Evolutionary conservation across 2,888 invertebrate genomes (phyloP).

Genomic region (Philhelius pedissequus): DNA sequence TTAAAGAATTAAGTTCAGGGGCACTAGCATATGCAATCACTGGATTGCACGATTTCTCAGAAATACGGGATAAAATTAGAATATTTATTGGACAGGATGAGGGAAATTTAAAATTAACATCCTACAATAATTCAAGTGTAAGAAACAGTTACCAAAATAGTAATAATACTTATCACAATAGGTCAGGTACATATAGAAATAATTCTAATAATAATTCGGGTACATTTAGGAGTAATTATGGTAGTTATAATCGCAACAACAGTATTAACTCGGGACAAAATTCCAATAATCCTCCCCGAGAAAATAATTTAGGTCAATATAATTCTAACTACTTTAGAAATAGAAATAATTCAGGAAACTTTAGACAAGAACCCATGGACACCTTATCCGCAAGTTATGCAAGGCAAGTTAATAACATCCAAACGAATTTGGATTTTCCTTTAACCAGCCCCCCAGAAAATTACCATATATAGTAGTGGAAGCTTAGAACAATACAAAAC

Average conservation of each 20-base stretch:
- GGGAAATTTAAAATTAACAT: not conserved
- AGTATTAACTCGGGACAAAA: too few species aligned
- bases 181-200: too few species aligned
- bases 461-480: not conserved
- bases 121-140: not conserved
- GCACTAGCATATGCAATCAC: not conserved
- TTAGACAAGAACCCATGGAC: not conserved
- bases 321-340: too few species aligned
- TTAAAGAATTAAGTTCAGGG: not conserved
- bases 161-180: too few species aligned
- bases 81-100: not conserved
- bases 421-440: not conserved
- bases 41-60: not conserved
- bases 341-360: too few species aligned
- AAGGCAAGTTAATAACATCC: not conserved
- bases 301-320: too few species aligned
- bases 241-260: too few species aligned
- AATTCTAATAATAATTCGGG: too few species aligned
- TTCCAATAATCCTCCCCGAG: too few species aligned
- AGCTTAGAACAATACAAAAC: not conserved
- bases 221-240: too few species aligned
- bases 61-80: not conserved
- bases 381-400: not conserved
- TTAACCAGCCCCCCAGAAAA: not conserved
- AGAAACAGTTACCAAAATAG: too few species aligned